Evolutionary conservation across 2,888 invertebrate genomes (phyloP).

Genomic region (Amaurobius ferox): DNA sequence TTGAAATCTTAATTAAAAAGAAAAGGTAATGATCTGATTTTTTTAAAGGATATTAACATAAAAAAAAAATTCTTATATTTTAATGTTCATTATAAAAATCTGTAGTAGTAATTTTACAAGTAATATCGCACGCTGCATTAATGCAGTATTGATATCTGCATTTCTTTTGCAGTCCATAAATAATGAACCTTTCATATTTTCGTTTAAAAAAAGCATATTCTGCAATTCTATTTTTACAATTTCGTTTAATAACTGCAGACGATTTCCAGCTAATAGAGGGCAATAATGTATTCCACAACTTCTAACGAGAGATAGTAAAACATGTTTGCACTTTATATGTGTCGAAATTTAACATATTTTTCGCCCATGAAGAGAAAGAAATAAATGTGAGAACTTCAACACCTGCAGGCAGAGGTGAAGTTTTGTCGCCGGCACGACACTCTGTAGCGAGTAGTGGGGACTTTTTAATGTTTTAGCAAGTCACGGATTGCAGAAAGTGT

Average conservation of each 20-base stretch:
- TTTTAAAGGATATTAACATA: too few species aligned
- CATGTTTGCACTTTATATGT: neutral
- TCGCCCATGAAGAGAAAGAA: neutral
- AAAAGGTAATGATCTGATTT: too few species aligned
- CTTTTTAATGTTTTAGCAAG: constrained; percentile 4
- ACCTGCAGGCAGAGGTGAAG: constrained; percentile 32
- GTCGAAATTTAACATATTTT: constrained; percentile 23
- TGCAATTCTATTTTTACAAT: too few species aligned
- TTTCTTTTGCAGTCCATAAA: too few species aligned
- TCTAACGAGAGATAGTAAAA: constrained; percentile 10
- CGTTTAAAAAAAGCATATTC: too few species aligned
- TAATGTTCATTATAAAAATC: too few species aligned
- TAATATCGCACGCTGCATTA: too few species aligned
- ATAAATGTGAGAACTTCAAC: constrained; percentile 46
- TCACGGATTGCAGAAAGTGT: constrained; percentile 2
- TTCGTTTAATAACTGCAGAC: neutral
- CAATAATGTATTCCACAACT: constrained; percentile 18
- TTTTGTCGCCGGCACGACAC: constrained; percentile 14
- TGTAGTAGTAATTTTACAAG: too few species aligned
- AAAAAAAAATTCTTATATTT: too few species aligned
- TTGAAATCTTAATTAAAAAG: too few species aligned
- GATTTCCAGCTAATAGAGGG: neutral
- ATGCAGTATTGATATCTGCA: too few species aligned
- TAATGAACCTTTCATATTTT: too few species aligned
- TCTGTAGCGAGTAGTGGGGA: neutral